A percentile compares a stretch with the other conserved stretches of the same genome.
phyloP scores from a whole-genome alignment of 2,888 invertebrate species.

The Noctuana brunneofusca region DNA sequence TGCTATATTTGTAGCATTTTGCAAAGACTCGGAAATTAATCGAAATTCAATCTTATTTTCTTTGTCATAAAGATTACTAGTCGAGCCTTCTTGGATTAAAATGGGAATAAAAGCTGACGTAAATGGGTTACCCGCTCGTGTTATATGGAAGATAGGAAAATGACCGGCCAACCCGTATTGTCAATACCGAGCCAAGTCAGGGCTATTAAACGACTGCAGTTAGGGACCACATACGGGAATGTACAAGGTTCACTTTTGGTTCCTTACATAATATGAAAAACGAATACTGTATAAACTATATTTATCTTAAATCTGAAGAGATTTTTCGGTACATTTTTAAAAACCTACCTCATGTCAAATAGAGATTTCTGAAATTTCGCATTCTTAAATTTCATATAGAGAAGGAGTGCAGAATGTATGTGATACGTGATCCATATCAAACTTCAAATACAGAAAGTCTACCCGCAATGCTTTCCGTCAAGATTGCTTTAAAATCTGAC shows the following conservation, averaged over 20 bases:
- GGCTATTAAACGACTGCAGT: slow-evolving; percentile 40
- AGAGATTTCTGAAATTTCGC: no score
- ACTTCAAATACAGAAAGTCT: no score
- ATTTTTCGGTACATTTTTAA: no score
- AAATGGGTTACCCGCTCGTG: slow-evolving; percentile 32
- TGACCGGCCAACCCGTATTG: slow-evolving; percentile 40
- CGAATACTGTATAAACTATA: no score
- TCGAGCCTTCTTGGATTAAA: slow-evolving; percentile 16
- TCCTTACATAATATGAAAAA: background rate
- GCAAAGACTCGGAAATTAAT: background rate
- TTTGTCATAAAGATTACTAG: background rate
- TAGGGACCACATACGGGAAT: slow-evolving; percentile 19
- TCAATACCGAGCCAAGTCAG: slow-evolving; percentile 41
- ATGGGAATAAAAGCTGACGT: slow-evolving; percentile 18
- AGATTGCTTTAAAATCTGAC: no score
- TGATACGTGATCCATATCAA: no score
- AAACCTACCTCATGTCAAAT: no score
- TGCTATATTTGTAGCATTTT: slow-evolving; percentile 7
- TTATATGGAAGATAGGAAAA: slow-evolving; percentile 35
- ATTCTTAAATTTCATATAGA: no score
- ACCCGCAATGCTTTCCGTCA: no score
- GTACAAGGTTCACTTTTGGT: background rate
- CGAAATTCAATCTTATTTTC: slow-evolving; percentile 14
- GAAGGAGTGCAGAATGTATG: no score
- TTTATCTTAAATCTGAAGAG: no score